A percentile compares a stretch with the other conserved stretches of the same genome.
These are phyloP conservation scores for Anadara kagoshimensis DNA, from an alignment of 1,140 invertebrate genomes.

Conservation along the genomic window DNA sequence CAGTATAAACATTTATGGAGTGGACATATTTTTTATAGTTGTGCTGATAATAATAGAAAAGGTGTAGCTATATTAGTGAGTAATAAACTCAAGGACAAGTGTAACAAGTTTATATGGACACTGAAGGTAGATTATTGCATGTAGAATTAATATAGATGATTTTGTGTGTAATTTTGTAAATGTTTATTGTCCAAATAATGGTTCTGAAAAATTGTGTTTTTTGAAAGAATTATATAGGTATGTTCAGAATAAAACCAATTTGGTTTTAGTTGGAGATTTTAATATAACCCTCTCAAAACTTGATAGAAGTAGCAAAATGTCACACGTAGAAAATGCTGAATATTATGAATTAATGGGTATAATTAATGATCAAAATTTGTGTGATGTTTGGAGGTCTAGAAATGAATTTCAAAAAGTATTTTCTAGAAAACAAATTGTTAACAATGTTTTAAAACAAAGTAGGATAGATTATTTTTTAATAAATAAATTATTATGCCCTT, in stretches of 20 bases:
- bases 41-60: slow-evolving; percentile 3
- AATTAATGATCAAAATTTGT: background rate
- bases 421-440: background rate
- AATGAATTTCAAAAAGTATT: background rate
- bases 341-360: background rate
- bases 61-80: slow-evolving; percentile 25
- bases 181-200: slow-evolving; percentile 19
- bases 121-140: slow-evolving; percentile 18
- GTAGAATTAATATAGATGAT: background rate
- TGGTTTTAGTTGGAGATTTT: slow-evolving; percentile 22
- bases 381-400: slow-evolving; percentile 7
- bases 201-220: slow-evolving; percentile 5
- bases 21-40: background rate
- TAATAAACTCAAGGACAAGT: slow-evolving; percentile 8
- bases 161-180: background rate
- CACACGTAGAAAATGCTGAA: background rate
- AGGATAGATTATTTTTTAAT: slow-evolving; percentile 19
- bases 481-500: background rate
- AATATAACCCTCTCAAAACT: background rate
- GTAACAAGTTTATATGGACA: slow-evolving; percentile 1
- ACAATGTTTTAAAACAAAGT: slow-evolving; percentile 3
- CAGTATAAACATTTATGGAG: slow-evolving; percentile 3
- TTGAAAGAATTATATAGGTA: background rate
- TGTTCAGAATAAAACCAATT: background rate
- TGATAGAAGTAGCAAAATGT: slow-evolving; percentile 8